phyloP scores from a whole-genome alignment of 2,797 vertebrate species.

The Pangasius djambal region DNA sequence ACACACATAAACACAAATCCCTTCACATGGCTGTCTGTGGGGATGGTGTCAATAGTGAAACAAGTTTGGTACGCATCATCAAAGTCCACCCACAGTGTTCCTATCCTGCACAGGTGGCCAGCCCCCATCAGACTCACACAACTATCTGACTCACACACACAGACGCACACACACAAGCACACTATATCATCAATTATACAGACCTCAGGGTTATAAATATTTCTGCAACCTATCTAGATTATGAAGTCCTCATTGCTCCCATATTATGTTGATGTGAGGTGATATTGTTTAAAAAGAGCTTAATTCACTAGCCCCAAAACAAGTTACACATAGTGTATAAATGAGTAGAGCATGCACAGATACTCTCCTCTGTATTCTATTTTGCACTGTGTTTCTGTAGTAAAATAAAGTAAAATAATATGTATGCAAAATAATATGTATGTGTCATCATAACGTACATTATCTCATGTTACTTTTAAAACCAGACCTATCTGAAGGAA shows the following conservation, averaged over 20 bases:
- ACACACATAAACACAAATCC: constrained; percentile 1
- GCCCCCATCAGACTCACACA: constrained; percentile 43
- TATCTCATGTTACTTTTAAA: not conserved
- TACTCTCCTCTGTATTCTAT: not conserved
- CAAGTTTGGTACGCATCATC: constrained; percentile 56
- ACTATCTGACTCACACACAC: constrained; percentile 49
- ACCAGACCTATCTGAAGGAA: not conserved
- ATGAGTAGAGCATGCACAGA: not conserved
- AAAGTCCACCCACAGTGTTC: constrained; percentile 57
- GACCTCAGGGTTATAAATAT: constrained; percentile 47
- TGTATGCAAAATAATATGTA: not conserved
- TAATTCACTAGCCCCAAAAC: not conserved
- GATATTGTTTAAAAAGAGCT: constrained; percentile 5
- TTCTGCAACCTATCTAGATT: constrained; percentile 29
- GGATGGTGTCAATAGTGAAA: constrained; percentile 49
- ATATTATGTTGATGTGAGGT: not conserved
- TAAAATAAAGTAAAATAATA: too few relatives aligned
- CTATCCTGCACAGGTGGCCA: constrained; percentile 56
- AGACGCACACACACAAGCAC: constrained; percentile 34
- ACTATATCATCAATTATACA: constrained; percentile 40
- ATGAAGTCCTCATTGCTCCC: not conserved
- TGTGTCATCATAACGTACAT: not conserved
- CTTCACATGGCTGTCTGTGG: constrained; percentile 44
- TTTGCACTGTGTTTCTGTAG: not conserved
- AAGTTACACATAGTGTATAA: not conserved